Conservation (phyloP, 2,888 invertebrate genomes). For the Parasteatoda lunata region DNA sequence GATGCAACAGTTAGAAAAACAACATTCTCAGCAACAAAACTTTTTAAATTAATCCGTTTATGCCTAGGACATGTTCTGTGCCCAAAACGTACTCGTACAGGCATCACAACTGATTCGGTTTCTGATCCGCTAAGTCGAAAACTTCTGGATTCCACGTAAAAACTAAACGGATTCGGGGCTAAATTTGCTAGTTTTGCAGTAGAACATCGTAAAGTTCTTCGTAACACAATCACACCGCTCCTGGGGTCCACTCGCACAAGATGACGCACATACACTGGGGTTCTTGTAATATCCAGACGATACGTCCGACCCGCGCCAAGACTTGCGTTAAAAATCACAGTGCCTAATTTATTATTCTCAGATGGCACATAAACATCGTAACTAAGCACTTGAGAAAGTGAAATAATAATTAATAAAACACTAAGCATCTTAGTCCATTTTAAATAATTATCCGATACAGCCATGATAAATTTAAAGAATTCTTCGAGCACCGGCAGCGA, state of each 20-base stretch:
- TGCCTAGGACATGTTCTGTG: slow-evolving; percentile 61
- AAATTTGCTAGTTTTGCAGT: slow-evolving; percentile 49
- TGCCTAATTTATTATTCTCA: slow-evolving; percentile 64
- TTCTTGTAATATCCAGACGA: slow-evolving; percentile 73
- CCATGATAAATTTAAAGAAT: slow-evolving; percentile 4
- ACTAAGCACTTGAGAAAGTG: slow-evolving; percentile 7
- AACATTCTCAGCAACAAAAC: slow-evolving; percentile 22
- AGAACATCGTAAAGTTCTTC: slow-evolving; percentile 54
- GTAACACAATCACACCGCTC: slow-evolving; percentile 74
- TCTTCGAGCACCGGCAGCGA: slow-evolving; percentile 40
- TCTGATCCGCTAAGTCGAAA: slow-evolving; percentile 68
- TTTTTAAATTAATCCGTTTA: slow-evolving; percentile 27
- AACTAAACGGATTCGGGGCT: slow-evolving; percentile 85
- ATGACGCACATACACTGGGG: slow-evolving; percentile 87
- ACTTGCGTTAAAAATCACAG: slow-evolving; percentile 71
- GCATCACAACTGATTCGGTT: slow-evolving; percentile 66
- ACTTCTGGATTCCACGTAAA: slow-evolving; percentile 86
- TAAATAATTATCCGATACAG: slow-evolving; percentile 11
- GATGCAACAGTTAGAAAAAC: slow-evolving; percentile 54
- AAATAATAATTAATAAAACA: slow-evolving; percentile 9
- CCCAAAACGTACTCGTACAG: slow-evolving; percentile 62
- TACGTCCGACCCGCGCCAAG: slow-evolving; percentile 76
- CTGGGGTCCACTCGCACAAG: slow-evolving; percentile 83
- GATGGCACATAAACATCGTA: slow-evolving; percentile 65
- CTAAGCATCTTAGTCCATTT: not conserved